A percentile compares a stretch with the other conserved stretches of the same genome.
phyloP scores from a whole-genome alignment of 2,888 invertebrate genomes.

The Mimas tiliae region DNA sequence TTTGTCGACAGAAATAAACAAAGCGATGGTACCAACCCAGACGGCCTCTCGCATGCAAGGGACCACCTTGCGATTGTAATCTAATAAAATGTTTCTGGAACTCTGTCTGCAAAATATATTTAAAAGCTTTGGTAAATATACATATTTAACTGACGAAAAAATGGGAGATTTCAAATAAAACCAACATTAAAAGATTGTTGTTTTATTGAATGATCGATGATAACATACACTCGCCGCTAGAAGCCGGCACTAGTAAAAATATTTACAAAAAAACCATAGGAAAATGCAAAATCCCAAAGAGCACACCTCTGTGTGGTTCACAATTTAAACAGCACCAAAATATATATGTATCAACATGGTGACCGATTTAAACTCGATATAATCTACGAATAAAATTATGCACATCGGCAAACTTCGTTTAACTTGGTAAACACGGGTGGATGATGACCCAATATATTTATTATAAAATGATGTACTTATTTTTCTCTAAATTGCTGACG shows the following conservation, averaged over 20 bases:
- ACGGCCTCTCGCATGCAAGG: too few relatives aligned
- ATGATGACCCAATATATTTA: too few relatives aligned
- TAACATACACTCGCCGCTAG: slow-evolving; percentile 49
- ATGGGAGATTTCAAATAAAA: slow-evolving; percentile 46
- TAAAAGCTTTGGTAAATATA: neutral
- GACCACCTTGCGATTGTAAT: too few relatives aligned
- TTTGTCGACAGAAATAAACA: too few relatives aligned
- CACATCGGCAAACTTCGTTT: too few relatives aligned
- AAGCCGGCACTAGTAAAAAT: slow-evolving; percentile 4
- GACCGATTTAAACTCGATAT: neutral
- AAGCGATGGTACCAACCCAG: too few relatives aligned
- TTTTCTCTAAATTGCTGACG: too few relatives aligned
- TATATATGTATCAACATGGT: neutral
- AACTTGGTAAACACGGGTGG: too few relatives aligned
- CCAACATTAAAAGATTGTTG: slow-evolving; percentile 52
- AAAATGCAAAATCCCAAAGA: slow-evolving; percentile 22
- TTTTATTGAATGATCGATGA: slow-evolving; percentile 71
- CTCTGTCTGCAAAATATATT: too few relatives aligned
- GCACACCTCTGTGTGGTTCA: slow-evolving; percentile 18
- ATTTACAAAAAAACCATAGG: slow-evolving; percentile 32
- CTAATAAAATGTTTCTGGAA: too few relatives aligned
- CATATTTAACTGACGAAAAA: neutral
- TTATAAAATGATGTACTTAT: too few relatives aligned
- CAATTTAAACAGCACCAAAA: slow-evolving; percentile 24
- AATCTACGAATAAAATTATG: too few relatives aligned